These are phyloP conservation scores for Halictus ligatus DNA, from an alignment of 2,888 invertebrate species.

Conservation along the genomic window DNA sequence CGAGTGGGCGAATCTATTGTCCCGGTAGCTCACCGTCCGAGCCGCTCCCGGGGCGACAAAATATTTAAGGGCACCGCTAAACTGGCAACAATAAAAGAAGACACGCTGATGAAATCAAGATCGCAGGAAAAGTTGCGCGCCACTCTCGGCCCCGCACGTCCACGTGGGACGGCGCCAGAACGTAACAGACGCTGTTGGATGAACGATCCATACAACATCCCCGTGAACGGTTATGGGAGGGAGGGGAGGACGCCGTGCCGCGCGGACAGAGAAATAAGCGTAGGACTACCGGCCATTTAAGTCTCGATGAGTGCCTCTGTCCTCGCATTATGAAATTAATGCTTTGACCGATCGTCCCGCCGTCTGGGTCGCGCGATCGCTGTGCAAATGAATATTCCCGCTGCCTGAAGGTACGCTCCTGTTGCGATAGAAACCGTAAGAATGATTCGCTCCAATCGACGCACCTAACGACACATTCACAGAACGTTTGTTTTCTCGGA, in stretches of 20 bases:
- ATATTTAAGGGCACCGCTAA: constrained; percentile 80
- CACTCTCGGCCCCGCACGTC: constrained; percentile 63
- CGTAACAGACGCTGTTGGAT: constrained; percentile 33
- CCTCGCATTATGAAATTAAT: constrained; percentile 60
- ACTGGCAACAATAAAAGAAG: constrained; percentile 83
- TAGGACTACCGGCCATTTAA: constrained; percentile 22
- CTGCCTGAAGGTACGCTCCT: not conserved
- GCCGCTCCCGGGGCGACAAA: constrained; percentile 71
- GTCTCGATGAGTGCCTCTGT: constrained; percentile 23
- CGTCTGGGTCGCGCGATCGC: not conserved
- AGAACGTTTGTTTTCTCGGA: no score
- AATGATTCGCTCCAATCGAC: no score
- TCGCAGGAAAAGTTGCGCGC: constrained; percentile 77
- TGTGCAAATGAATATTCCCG: not conserved
- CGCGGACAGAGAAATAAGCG: constrained; percentile 38
- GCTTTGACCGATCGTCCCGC: constrained; percentile 3
- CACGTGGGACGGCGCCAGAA: constrained; percentile 63
- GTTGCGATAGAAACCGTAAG: no score
- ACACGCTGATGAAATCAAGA: constrained; percentile 84
- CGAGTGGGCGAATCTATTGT: constrained; percentile 78
- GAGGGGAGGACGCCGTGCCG: not conserved
- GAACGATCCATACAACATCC: constrained; percentile 35
- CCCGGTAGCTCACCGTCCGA: constrained; percentile 48
- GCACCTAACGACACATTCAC: no score
- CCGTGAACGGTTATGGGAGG: not conserved